Evolutionary conservation across 2,888 invertebrate genomes (phyloP), one percentile per base, ranked within the genome.

Genomic region (Agrotis segetum): DNA sequence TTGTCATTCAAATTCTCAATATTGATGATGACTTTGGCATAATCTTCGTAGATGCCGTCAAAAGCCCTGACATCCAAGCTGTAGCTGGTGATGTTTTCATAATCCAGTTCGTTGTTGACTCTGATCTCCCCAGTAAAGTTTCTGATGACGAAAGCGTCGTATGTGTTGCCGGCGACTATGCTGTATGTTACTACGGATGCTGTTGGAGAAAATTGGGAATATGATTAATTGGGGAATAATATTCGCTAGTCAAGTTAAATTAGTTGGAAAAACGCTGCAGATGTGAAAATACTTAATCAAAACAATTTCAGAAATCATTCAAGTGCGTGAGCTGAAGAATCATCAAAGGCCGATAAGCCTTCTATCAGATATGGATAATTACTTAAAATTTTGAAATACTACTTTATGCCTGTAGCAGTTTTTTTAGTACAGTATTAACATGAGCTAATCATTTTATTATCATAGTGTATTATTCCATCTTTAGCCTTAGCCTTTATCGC

Each of bases 1-100:
- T 99, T 99, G 91, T 99, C 99, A 89, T 99, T 99, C 59, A 99
- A 98, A 91, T 99, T 98, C 84, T 97, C 98, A 66, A 99, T 98
- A 84, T 97, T 97, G 62, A 99, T 98, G 63, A 97, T 97, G 0
- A 99, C 99, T 84, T 97, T 97, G 0, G 99, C 98, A 69, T 97
- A 97, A 88, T 98, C 99, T 81, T 98, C 97, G 90, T 97, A 98
- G 63, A 97, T 96, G 2, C 99, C 99, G 90, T 99, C 99, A 78
- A 98, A 98, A 0, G 98, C 99, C 77, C 97, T 96, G 2, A 99
- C 98, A 66, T 97, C 98, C n/a, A 99, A 95, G 65, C 97, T 97
- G 89, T 99, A 99, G 88, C 98, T 97, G n/a, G 98, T 98, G 34
- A 97, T 97, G 77, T 97, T 97, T 92, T 99, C 99, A 89, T 98